Conservation (phyloP, 2,888 invertebrate genomes). For the Hofmannophila pseudospretella region DNA sequence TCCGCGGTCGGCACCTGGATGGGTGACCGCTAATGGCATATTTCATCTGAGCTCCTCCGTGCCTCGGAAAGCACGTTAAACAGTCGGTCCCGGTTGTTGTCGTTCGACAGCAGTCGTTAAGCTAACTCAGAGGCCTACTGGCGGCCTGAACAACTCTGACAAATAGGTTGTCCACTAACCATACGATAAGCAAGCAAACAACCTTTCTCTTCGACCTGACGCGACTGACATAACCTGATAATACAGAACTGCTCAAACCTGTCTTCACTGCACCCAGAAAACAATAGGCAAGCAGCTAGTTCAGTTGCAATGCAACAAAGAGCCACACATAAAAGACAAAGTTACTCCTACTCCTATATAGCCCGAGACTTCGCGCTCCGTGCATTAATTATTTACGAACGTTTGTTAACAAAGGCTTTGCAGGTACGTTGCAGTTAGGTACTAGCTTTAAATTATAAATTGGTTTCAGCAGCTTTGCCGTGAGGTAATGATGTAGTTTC, state of each 20-base stretch:
- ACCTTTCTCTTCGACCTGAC: no score
- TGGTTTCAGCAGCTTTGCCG: background rate
- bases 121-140: no score
- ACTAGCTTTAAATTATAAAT: background rate
- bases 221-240: background rate
- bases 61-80: no score
- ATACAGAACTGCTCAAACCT: background rate
- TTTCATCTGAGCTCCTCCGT: no score
- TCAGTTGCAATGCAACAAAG: background rate
- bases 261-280: background rate
- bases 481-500: background rate
- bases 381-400: slow-evolving; percentile 4
- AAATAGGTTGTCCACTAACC: no score
- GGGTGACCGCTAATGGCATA: no score
- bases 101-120: no score
- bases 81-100: no score
- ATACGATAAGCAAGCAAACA: no score
- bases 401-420: slow-evolving; percentile 1
- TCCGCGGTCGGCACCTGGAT: no score
- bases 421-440: background rate
- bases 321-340: background rate
- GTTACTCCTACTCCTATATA: no score
- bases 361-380: background rate
- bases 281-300: background rate
- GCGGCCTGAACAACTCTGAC: no score